Conservation (phyloP, 2,797 vertebrate genomes). For the Thalassophryne amazonica region DNA sequence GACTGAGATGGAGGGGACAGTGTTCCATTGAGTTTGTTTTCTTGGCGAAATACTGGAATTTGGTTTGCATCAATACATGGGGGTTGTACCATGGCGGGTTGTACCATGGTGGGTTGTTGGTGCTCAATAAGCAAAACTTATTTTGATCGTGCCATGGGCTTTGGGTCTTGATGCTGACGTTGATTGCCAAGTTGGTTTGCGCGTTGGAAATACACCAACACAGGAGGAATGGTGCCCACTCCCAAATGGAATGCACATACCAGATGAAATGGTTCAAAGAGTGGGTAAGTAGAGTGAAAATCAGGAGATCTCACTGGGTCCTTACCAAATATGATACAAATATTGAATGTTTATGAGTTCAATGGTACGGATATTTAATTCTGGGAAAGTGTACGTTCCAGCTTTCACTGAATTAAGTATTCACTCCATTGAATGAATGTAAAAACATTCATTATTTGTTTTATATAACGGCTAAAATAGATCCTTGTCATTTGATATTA, state of each 20-base stretch:
- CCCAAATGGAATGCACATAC: constrained; percentile 19
- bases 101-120: constrained; percentile 45
- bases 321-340: too few species aligned
- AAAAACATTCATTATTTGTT: too few species aligned
- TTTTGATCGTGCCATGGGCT: constrained; percentile 49
- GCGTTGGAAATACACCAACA: constrained; percentile 36
- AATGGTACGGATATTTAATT: too few species aligned
- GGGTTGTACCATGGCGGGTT: constrained; percentile 43
- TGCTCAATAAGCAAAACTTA: constrained; percentile 41
- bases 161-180: constrained; percentile 33
- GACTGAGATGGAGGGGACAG: constrained; percentile 24
- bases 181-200: constrained; percentile 14
- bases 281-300: too few species aligned
- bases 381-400: too few species aligned
- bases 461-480: too few species aligned
- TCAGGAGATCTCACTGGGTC: too few species aligned
- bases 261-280: constrained; percentile 13
- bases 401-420: too few species aligned
- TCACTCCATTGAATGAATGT: too few species aligned
- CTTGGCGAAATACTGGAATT: constrained; percentile 59
- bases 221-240: constrained; percentile 33
- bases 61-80: constrained; percentile 33
- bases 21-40: constrained; percentile 31
- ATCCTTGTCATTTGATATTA: too few species aligned
- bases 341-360: too few species aligned